Base-by-base conservation (phyloP, 1,140 invertebrate species). In the Bombus huntii region DNA sequence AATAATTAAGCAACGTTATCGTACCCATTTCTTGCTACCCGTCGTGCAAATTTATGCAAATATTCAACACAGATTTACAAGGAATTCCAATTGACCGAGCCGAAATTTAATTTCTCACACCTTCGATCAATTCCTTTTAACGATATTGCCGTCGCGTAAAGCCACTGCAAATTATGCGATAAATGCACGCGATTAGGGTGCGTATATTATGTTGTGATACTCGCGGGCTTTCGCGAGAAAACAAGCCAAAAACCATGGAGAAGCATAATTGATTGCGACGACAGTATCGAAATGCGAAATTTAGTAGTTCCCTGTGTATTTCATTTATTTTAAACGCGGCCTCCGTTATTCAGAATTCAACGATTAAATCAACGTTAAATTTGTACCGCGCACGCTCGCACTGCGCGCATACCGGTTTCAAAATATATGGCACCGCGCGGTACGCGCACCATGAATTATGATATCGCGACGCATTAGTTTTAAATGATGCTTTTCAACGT, bases 291-390 rank as follows among this genome's bases (percentile, higher is more conserved):
- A 42, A 78, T 68, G 22, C 47, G 57, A 62, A 59, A 62, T 79
- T 73, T 70, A 65, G 18, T 53, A 10, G 25, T 25, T 4, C 25
- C 2, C 15, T 25, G 37, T n/a, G 53, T 15, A 22, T 85, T 85
- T 70, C 57, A 31, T 80, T 85, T 80, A 80, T 73, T 80, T 80
- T 13, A 70, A 47, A 44, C 68, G 31, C 68, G 53, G 4, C 37
- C 31, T 5, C 1, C 28, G 53, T 72, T 44, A 42, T 85, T 85
- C 83, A 25, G 53, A 31, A 53, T 62, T 37, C 53, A 65, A 85
- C 76, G 83, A 85, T 85, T 85, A 85, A 85, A 85, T 85, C 68
- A 80, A 80, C 83, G 53, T 80, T 79, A 85, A 85, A 85, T 85
- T 80, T 80, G 42, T n/a, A 31, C 47, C 39, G 47, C 5, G 75